Evolutionary conservation across 2,888 invertebrate species (phyloP).

Genomic region (Thereva nobilitata): DNA sequence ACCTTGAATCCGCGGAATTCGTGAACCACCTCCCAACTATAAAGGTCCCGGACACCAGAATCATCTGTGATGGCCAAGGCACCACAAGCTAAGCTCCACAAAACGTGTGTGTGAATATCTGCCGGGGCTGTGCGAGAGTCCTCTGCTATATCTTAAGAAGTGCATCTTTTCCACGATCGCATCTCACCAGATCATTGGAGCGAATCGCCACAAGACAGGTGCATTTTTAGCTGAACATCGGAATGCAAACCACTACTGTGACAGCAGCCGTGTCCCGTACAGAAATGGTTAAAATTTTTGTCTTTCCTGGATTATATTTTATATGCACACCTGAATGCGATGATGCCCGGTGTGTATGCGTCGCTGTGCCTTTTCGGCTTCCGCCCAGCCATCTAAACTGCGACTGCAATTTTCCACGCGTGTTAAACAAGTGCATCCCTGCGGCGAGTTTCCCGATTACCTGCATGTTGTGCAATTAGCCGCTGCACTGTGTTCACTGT

Average conservation of each 20-base stretch:
- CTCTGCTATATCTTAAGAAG: conserved; percentile 25
- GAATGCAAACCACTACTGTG: conserved; percentile 25
- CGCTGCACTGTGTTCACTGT: conserved; percentile 18
- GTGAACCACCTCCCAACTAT: neutral
- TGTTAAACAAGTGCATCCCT: conserved; percentile 29
- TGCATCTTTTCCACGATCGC: conserved; percentile 35
- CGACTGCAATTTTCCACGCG: conserved; percentile 15
- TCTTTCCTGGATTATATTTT: neutral
- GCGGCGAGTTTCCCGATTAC: conserved; percentile 25
- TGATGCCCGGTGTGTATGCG: conserved; percentile 10
- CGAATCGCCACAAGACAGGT: conserved; percentile 35
- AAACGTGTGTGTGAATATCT: conserved; percentile 6
- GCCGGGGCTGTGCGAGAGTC: conserved; percentile 18
- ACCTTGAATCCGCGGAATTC: conserved; percentile 15
- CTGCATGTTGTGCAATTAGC: conserved; percentile 30
- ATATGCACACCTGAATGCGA: too few species aligned
- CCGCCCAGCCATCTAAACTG: neutral
- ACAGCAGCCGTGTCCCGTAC: neutral
- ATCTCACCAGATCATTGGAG: conserved; percentile 33
- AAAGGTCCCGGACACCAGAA: too few species aligned
- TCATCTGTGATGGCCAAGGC: neutral
- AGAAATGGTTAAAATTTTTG: conserved; percentile 25
- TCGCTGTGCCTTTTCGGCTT: conserved; percentile 11
- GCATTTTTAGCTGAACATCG: conserved; percentile 33
- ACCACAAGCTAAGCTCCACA: neutral